Base-by-base conservation (phyloP, 1,140 invertebrate species). In the Drosophila erecta region DNA sequence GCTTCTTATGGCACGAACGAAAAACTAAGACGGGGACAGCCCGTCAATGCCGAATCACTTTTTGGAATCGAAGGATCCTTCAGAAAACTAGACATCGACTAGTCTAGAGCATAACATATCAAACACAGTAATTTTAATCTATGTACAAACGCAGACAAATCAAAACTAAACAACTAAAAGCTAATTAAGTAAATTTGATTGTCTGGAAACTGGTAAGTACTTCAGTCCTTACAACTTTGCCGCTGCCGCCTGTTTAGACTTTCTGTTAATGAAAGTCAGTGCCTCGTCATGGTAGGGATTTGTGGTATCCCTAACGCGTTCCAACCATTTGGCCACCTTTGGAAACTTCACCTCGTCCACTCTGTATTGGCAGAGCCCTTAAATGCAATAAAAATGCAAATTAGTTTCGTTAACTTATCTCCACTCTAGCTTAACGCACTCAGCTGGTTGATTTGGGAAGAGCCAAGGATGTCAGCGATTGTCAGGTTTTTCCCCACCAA, bases 391-490 rank as follows among this genome's bases (percentile, higher is more conserved):
- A 6, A 7, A 11, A n/a, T 11, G 3, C 17, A 1, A 17, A 6
- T 7, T 6, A n/a, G 10, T 11, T 37, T 30, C 15, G 3, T 38
- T 1, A 2, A 44, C 10, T 0, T 24, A 10, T 1, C 3, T 2
- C 1, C 3, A 30, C 12, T 30, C 0, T 2, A 20, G 0, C 17
- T 11, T 1, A 30, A 73, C 83, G 94, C 92, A 97, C 96, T 94
- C 24, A 96, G 94, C 93, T 98, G 97, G 91, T 97, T 96, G 15
- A 98, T 92, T 93, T 98, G 97, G 85, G 95, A 96, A 6, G 95
- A 94, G 2, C 94, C 96, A 44, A 97, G 92, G 35, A 98, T 86
- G 93, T 98, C 97, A 30, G 97, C 96, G 8, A 97, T 94, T 3
- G 94, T 95, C 0, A 93, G 55, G 4, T 96, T 93, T 62, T 96